A percentile compares a stretch with the other conserved stretches of the same genome.
phyloP scores from a whole-genome alignment of 2,888 invertebrate species.

The Limnephilus lunatus region DNA sequence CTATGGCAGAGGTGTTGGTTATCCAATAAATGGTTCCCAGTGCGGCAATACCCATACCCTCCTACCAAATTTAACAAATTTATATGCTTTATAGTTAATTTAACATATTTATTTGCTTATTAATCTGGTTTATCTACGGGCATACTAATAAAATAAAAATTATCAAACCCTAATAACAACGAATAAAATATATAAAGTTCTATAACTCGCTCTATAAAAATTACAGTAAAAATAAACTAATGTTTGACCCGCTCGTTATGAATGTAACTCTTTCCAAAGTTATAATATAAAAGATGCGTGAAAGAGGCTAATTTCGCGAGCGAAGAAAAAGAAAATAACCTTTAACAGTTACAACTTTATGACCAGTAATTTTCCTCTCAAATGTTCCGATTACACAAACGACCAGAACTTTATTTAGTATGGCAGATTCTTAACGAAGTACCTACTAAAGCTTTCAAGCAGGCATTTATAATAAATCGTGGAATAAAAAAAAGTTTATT shows the following conservation, averaged over 20 bases:
- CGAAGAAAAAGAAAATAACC: neutral
- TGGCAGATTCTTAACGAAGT: neutral
- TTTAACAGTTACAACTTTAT: conserved; percentile 20
- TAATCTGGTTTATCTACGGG: neutral
- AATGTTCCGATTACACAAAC: conserved; percentile 14
- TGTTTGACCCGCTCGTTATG: neutral
- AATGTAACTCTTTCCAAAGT: neutral
- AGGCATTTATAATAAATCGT: neutral
- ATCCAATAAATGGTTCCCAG: no score
- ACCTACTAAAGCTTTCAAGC: neutral
- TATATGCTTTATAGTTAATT: no score
- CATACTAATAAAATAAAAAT: neutral
- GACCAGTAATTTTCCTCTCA: neutral
- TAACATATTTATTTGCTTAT: no score
- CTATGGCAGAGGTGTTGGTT: no score
- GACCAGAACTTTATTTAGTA: conserved; percentile 14
- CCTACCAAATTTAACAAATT: no score
- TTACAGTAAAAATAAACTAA: neutral
- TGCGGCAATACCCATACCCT: no score
- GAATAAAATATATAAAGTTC: neutral
- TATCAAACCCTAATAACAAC: neutral
- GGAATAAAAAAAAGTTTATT: no score
- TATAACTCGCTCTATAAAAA: neutral
- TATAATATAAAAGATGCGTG: neutral
- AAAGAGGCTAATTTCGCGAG: neutral